Conservation (phyloP, 2,888 invertebrate genomes). For the Ectobius pallidus region DNA sequence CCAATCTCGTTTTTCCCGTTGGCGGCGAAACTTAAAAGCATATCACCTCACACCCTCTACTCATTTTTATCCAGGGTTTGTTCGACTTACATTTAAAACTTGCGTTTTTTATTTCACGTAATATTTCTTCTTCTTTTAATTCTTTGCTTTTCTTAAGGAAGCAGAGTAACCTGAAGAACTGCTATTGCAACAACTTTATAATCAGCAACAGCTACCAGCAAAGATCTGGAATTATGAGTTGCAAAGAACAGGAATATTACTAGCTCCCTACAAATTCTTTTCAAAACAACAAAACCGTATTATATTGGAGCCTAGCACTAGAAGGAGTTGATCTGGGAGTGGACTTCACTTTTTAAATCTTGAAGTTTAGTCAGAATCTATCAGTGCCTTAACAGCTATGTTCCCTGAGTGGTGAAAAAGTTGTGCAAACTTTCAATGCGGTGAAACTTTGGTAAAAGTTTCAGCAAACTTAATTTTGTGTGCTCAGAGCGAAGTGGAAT, state of each 20-base stretch:
- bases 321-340: neutral
- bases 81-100: neutral
- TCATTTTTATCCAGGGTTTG: neutral
- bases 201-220: neutral
- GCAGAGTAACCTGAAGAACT: neutral
- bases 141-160: neutral
- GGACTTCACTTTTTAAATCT: neutral
- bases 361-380: neutral
- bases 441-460: no score
- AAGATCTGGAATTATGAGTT: slow-evolving; percentile 1
- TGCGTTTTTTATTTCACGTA: neutral
- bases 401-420: neutral
- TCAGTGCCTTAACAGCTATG: neutral
- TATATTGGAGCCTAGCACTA: neutral
- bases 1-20: neutral
- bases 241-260: neutral
- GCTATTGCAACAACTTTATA: neutral
- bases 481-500: no score
- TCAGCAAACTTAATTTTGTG: no score
- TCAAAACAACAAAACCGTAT: neutral
- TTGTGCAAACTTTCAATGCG: no score
- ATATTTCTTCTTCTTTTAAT: slow-evolving; percentile 7
- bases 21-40: neutral
- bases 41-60: neutral
- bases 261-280: neutral